Conservation (phyloP, 2,888 invertebrate species). For the Rutpela maculata region DNA sequence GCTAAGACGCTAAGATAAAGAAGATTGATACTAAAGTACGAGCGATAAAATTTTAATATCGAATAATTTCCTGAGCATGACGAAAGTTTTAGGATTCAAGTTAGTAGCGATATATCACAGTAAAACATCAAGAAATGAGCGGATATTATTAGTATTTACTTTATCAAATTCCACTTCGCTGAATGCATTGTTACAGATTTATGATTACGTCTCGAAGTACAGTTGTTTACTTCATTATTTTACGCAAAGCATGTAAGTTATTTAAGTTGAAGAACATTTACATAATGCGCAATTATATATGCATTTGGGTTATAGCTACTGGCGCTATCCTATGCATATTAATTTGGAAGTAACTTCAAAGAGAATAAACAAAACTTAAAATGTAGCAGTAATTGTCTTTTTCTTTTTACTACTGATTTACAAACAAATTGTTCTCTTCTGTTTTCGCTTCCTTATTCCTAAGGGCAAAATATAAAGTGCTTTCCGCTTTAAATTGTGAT, state of each 20-base stretch:
- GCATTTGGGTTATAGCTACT: conserved; percentile 37
- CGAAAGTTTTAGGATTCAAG: too few species aligned
- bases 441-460: conserved; percentile 46
- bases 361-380: conserved; percentile 34
- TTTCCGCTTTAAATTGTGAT: conserved; percentile 49
- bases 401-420: conserved; percentile 34
- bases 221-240: background rate
- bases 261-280: conserved; percentile 22
- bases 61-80: too few species aligned
- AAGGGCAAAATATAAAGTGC: conserved; percentile 48
- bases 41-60: too few species aligned
- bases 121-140: background rate
- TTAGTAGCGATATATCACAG: too few species aligned
- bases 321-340: conserved; percentile 25
- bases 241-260: conserved; percentile 12
- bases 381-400: conserved; percentile 36
- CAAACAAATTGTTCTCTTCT: conserved; percentile 41
- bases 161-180: background rate
- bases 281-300: conserved; percentile 38
- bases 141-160: background rate
- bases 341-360: conserved; percentile 27
- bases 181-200: background rate
- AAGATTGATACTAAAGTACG: too few species aligned
- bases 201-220: background rate
- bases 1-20: too few species aligned